Evolutionary conservation across 2,797 vertebrate species (phyloP).

Genomic region (Sebastes vulpes): DNA sequence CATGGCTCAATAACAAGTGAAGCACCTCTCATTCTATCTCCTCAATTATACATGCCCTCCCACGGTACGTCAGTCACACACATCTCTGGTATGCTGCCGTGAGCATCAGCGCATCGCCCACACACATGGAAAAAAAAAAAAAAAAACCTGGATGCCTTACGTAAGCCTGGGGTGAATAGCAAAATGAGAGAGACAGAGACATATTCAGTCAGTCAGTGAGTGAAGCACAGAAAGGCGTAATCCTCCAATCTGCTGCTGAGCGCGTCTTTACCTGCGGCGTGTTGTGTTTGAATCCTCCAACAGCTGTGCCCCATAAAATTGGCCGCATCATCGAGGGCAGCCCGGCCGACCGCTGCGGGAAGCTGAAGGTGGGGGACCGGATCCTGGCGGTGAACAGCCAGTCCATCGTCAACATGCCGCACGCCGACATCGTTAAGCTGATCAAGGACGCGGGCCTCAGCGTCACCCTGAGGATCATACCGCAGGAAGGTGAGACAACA

Average conservation of each 20-base stretch:
- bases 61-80: slow-evolving; percentile 71
- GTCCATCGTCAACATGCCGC: slow-evolving; percentile 98
- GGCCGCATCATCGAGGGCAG: slow-evolving; percentile 99
- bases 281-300: slow-evolving; percentile 22
- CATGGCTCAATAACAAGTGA: slow-evolving; percentile 48
- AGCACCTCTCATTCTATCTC: slow-evolving; percentile 51
- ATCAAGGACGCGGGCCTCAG: slow-evolving; percentile 99
- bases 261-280: slow-evolving; percentile 39
- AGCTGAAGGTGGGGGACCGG: slow-evolving; percentile 97
- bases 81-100: slow-evolving; percentile 49
- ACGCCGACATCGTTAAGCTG: slow-evolving; percentile 98
- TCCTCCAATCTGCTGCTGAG: slow-evolving; percentile 36
- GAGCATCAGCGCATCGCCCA: slow-evolving; percentile 66
- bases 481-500: slow-evolving; percentile 94
- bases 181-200: slow-evolving; percentile 65
- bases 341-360: slow-evolving; percentile 96
- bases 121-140: slow-evolving; percentile 46
- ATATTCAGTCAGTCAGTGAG: slow-evolving; percentile 56
- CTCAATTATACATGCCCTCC: slow-evolving; percentile 75
- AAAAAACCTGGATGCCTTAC: slow-evolving; percentile 65
- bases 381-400: slow-evolving; percentile 98
- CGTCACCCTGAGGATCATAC: slow-evolving; percentile 96
- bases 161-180: slow-evolving; percentile 66
- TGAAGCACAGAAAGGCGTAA: slow-evolving; percentile 29
- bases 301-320: slow-evolving; percentile 98